A percentile compares a stretch with the other conserved stretches of the same genome.
These are phyloP conservation scores for Scytalopus superciliaris DNA, from an alignment of 2,113 vertebrate genomes.

Conservation along the genomic window DNA sequence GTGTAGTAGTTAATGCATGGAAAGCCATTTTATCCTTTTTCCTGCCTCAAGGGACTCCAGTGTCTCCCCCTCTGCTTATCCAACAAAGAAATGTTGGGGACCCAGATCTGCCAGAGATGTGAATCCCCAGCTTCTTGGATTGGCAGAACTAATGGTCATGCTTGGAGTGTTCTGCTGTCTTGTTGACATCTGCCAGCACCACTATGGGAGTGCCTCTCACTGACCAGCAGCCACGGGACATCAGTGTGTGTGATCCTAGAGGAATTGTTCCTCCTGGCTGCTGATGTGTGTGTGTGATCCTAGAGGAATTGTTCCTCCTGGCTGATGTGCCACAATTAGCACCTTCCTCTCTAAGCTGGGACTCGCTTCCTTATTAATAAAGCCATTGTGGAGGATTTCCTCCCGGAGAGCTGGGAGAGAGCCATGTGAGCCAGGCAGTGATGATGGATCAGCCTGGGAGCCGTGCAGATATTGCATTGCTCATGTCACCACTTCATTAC, in stretches of 20 bases:
- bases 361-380: background rate
- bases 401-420: background rate
- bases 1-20: background rate
- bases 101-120: background rate
- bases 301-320: background rate
- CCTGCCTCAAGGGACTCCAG: background rate
- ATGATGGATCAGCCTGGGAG: background rate
- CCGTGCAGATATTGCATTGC: background rate
- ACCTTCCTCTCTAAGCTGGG: background rate
- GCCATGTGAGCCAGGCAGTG: background rate
- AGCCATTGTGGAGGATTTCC: background rate
- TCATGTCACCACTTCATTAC: background rate
- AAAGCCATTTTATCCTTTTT: background rate
- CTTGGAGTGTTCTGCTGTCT: background rate
- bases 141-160: background rate
- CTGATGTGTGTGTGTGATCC: background rate
- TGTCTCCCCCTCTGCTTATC: background rate
- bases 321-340: constrained; percentile 32
- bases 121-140: background rate
- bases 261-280: constrained; percentile 6
- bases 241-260: background rate
- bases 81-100: background rate
- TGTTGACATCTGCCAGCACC: background rate
- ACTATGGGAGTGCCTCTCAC: background rate
- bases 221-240: background rate